Evolutionary conservation across 2,888 invertebrate genomes (phyloP), one percentile per base, ranked within the genome.

Genomic region (Cryptophagus acutangulus): DNA sequence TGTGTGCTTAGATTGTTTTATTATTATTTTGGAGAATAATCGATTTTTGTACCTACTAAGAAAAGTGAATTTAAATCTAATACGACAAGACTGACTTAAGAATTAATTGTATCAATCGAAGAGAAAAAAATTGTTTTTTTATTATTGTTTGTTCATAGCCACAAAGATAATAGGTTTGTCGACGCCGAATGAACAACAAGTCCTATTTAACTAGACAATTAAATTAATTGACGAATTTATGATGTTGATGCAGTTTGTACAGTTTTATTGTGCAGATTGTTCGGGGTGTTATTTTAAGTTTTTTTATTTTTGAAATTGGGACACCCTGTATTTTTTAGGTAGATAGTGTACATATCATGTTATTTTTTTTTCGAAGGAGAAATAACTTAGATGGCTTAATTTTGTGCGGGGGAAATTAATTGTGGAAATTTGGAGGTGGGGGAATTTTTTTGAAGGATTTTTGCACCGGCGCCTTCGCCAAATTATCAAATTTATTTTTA

Each of bases 221-320:
- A 65, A 62, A 65, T 63, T 63, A 63, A 66, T 66, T 65, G 64
- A 62, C 58, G 59, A 63, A 62, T 62, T 61, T 57, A 59, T 61
- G 63, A 63, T 65, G 49, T 65, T 65, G 64, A 65, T 65, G n/a
- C 63, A 58, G 52, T 57, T 42, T 54, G 59, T 60, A 64, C 53
- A 57, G 53, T 54, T 45, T 43, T 31, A 15, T 34, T 38, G 40
- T 37, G 34, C 33, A 29, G 24, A 20, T 8, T 20, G n/a, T 20
- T 20, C n/a, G n/a, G 24, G 6, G 24, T 20, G 24, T 8, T 20
- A 20, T 20, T 20, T 20, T 8, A 20, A 20, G n/a, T n/a, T 20
- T n/a, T n/a, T n/a, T n/a, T n/a, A n/a, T n/a, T n/a, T n/a, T n/a
- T n/a, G n/a, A n/a, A n/a, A n/a, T n/a, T n/a, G n/a, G n/a, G n/a